These are phyloP conservation scores for Piezodorus guildinii DNA, from an alignment of 1,140 invertebrate species.

Conservation along the genomic window DNA sequence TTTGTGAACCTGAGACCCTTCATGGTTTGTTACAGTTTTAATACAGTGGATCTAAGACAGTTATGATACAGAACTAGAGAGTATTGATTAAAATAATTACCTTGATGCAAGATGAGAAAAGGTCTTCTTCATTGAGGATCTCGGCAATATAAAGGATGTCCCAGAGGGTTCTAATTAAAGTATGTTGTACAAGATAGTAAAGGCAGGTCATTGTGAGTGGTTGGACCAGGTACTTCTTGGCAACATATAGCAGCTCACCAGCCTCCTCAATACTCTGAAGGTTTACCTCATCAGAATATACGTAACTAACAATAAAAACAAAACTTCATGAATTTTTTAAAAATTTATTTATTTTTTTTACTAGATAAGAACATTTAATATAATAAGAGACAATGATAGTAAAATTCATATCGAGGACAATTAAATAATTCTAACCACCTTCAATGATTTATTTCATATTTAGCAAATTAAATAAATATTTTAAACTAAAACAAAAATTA, in stretches of 20 bases:
- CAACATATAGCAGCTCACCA: slow-evolving; percentile 31
- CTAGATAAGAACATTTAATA: too few species aligned
- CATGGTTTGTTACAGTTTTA: too few species aligned
- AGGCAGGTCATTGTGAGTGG: slow-evolving; percentile 25
- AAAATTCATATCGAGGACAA: too few species aligned
- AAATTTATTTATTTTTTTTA: too few species aligned
- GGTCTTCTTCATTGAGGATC: slow-evolving; percentile 24
- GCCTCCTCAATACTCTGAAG: slow-evolving; percentile 29
- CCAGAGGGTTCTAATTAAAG: slow-evolving; percentile 23
- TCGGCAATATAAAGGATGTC: slow-evolving; percentile 26
- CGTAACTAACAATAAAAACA: slow-evolving; percentile 26
- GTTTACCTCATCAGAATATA: slow-evolving; percentile 31
- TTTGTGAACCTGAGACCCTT: too few species aligned
- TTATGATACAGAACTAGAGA: too few species aligned
- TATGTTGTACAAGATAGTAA: slow-evolving; percentile 21
- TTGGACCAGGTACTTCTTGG: slow-evolving; percentile 33
- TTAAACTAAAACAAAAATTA: too few species aligned
- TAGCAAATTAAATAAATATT: too few species aligned
- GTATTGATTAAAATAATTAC: slow-evolving; percentile 13
- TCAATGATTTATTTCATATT: too few species aligned
- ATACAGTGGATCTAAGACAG: too few species aligned
- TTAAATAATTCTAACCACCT: too few species aligned
- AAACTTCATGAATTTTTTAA: neutral
- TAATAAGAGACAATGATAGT: too few species aligned
- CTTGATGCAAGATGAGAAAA: slow-evolving; percentile 24